Base-by-base conservation (phyloP, 1,140 invertebrate species). In the Asbolus verrucosus region DNA sequence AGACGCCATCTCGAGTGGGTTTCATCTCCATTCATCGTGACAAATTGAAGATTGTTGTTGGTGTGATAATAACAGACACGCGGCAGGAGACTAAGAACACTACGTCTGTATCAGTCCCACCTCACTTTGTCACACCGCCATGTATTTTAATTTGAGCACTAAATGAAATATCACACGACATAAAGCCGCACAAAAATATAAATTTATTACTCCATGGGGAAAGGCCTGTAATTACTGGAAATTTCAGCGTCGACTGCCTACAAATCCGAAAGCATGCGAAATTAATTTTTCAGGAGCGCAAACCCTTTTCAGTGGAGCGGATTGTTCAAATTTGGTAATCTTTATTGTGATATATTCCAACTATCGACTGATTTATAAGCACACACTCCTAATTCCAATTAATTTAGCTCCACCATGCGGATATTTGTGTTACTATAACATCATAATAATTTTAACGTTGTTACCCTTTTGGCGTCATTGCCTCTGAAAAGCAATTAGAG, bases 401-500 rank as follows among this genome's bases (percentile, higher is more conserved):
- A 54, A 67, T 59, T 67, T 67, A 39, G 65, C 39, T 54, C 33
- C 36, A 59, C 46, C 38, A 59, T 59, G 54, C 46, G 46, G 36
- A 67, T 38, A 67, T 65, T 65, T 46, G 54, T 67, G 54, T 33
- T 67, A 67, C 15, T 59, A 54, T 46, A 27, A 54, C 27, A 31
- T 36, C 43, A 27, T 67, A 67, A 67, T 67, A 67, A 67, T 67
- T 67, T 67, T 67, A 54, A 18, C 65, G 43, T 50, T 67, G 54
- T 67, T 59, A 67, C 43, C 65, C 65, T 54, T 67, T 67, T 67
- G 65, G 46, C 54, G 50, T 54, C 65, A 67, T 67, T 50, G 43
- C 65, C 27, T 16, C 65, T 38, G 65, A 67, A 67, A 67, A 67
- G 43, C 65, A 67, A 67, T 67, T 67, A 67, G 65, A 21, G 43